phyloP scores from a whole-genome alignment of 2,888 invertebrate genomes.

The Lycocerus yunnanus region DNA sequence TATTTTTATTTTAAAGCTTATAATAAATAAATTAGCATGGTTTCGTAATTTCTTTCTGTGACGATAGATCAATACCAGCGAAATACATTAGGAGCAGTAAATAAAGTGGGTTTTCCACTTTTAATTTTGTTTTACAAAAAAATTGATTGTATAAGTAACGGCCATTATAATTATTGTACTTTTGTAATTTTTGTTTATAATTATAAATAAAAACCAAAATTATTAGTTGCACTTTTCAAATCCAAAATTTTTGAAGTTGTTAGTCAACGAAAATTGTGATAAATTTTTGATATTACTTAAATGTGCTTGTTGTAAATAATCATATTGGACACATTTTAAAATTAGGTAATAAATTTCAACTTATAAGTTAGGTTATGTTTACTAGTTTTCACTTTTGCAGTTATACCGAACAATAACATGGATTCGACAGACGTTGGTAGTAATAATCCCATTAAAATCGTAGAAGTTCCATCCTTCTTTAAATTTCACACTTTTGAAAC shows the following conservation, averaged over 20 bases:
- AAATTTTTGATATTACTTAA: not conserved
- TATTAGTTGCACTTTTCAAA: not conserved
- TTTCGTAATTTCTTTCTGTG: no score
- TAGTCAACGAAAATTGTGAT: not conserved
- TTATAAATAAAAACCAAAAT: not conserved
- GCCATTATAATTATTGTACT: no score
- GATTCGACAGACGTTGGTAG: not conserved
- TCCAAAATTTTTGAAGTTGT: not conserved
- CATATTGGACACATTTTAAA: not conserved
- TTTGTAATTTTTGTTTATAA: no score
- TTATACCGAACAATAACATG: not conserved
- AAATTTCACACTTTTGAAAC: not conserved
- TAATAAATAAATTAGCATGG: no score
- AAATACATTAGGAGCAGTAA: no score
- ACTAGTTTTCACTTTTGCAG: not conserved
- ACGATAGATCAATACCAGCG: no score
- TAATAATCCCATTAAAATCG: not conserved
- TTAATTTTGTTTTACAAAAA: no score
- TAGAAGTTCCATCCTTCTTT: not conserved
- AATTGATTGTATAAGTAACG: not conserved
- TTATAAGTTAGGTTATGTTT: not conserved
- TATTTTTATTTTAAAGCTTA: no score
- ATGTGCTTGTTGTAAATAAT: not conserved
- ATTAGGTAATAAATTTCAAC: not conserved
- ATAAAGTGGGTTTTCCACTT: no score